Percentiles rank a stretch among this genome's conserved stretches.
Conservation (phyloP, 1,140 invertebrate species). For the Aplysia californica region DNA sequence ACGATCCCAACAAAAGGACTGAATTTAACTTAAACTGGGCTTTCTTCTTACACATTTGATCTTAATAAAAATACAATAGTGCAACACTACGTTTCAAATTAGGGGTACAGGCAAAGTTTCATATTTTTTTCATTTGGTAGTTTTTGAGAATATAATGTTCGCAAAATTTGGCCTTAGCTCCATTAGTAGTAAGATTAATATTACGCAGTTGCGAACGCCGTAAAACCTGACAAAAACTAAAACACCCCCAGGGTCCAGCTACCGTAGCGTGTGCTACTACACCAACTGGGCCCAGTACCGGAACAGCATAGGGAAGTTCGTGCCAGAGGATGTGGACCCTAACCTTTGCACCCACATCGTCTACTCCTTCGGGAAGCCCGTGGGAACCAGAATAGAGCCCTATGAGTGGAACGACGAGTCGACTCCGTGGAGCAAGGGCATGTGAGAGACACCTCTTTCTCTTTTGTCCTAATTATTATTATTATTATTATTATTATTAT, state of each 20-base stretch:
- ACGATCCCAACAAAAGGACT: too few relatives aligned
- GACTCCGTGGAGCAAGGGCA: constrained; percentile 39
- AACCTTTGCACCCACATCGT: constrained; percentile 83
- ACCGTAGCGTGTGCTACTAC: constrained; percentile 82
- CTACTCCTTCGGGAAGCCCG: constrained; percentile 80
- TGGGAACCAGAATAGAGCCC: constrained; percentile 56
- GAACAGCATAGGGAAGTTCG: constrained; percentile 74
- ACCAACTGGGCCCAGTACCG: constrained; percentile 95
- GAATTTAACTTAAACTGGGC: too few relatives aligned
- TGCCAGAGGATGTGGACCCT: constrained; percentile 76
- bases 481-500: too few relatives aligned
- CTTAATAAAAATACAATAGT: too few relatives aligned
- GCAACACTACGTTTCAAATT: too few relatives aligned
- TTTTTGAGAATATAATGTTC: too few relatives aligned
- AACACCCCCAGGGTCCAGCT: background rate
- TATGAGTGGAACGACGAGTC: constrained; percentile 58
- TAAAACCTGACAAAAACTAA: background rate
- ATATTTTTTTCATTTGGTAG: too few relatives aligned
- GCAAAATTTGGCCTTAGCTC: too few relatives aligned
- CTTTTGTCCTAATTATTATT: background rate
- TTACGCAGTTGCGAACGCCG: too few relatives aligned
- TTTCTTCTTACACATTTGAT: too few relatives aligned
- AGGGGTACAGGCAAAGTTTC: too few relatives aligned
- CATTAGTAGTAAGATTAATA: too few relatives aligned
- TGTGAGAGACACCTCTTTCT: constrained; percentile 31